Evolutionary conservation across 2,797 vertebrate species (phyloP), one percentile per base, ranked within the genome.

Genomic region (Molossus alvarezi): DNA sequence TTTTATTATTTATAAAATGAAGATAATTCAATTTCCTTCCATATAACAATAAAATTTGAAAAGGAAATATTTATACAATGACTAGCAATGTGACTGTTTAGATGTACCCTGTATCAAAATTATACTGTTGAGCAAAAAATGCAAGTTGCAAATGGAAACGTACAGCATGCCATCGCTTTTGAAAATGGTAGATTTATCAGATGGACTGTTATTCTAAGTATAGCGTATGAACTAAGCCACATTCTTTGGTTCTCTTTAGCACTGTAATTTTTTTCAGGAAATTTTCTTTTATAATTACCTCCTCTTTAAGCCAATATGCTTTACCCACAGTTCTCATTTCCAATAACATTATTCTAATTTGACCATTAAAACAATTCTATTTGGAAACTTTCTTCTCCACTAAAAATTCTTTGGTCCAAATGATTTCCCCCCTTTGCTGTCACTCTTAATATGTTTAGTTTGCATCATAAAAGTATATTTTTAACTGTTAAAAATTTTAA

Each of bases 271-370:
- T 33, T 69, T 69, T 69, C 9, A 77, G 14, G 33, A 62, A 85
- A 91, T 57, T 87, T 92, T 58, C 27, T 88, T 82, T 94, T 90
- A 76, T 76, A 92, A 80, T 91, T 86, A 83, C 14, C 92, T 11
- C n/a, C 4, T 96, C n/a, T 60, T 1, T 76, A 95, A 75, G 58
- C 13, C 53, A 83, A 1, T 87, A 21, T 94, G 73, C 85, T 93
- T 90, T 72, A 91, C 83, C 33, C 15, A 65, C 8, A 57, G 13
- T 89, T 85, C 45, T 95, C 20, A 86, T 89, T 89, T 64, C 57
- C 14, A 94, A 2, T 77, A 81, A 64, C 13, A 85, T 75, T 84
- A 94, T 95, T 93, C 94, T 94, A 94, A 91, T 84, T 90, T 87
- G 21, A 84, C 79, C 48, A 76, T 96, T 91, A 89, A 89, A 94